Percentiles rank a stretch among this genome's conserved stretches.
Conservation (phyloP, 2,888 invertebrate genomes). For the Blastobasis lacticolella region DNA sequence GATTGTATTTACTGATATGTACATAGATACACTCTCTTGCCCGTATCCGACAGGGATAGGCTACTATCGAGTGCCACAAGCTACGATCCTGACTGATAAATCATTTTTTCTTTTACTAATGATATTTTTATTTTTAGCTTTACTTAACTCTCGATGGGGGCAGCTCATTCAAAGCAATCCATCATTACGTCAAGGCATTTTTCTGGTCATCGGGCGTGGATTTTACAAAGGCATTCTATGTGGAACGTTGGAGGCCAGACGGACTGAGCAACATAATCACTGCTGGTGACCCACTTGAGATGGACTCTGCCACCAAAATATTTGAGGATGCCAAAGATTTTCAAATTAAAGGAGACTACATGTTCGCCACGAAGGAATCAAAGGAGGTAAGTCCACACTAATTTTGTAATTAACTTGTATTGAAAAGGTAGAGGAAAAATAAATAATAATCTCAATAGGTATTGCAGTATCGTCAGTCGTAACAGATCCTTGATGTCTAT, state of each 20-base stretch:
- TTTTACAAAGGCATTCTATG: conserved; percentile 71
- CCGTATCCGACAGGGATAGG: too few relatives aligned
- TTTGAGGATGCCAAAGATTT: conserved; percentile 85
- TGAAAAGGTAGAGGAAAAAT: too few relatives aligned
- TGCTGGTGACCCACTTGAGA: conserved; percentile 66
- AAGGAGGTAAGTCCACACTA: conserved; percentile 66
- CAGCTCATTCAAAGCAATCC: conserved; percentile 78
- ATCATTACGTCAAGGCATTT: conserved; percentile 84
- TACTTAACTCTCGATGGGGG: conserved; percentile 87
- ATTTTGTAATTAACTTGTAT: not conserved
- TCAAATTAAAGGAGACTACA: conserved; percentile 86
- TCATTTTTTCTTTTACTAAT: too few relatives aligned
- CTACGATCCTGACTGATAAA: too few relatives aligned
- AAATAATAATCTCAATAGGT: too few relatives aligned
- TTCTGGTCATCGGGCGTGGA: conserved; percentile 78
- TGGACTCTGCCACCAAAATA: conserved; percentile 68
- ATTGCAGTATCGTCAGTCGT: too few relatives aligned
- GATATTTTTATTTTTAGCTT: conserved; percentile 60
- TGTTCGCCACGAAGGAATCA: conserved; percentile 85
- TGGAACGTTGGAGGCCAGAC: conserved; percentile 79
- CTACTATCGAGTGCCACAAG: too few relatives aligned
- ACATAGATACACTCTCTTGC: too few relatives aligned
- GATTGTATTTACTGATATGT: too few relatives aligned
- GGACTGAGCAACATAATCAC: conserved; percentile 81
- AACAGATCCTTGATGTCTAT: too few relatives aligned